Evolutionary conservation across 2,888 invertebrate species (phyloP).

Genomic region (Protodeltote pygarga): DNA sequence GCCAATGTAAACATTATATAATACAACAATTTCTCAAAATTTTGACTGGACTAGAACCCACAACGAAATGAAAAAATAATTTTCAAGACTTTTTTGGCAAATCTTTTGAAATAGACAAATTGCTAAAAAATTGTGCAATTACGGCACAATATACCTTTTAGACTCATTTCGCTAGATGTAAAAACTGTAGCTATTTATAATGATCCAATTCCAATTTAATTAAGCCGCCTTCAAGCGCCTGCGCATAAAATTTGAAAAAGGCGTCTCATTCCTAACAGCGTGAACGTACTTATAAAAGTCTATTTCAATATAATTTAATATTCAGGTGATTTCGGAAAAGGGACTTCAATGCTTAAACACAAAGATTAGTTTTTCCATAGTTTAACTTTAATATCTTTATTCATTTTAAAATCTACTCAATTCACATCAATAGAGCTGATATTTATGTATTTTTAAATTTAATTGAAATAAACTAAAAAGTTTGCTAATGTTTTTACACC

Average conservation of each 20-base stretch:
- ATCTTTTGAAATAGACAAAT: conserved; percentile 43
- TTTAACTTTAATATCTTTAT: no score
- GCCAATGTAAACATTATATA: conserved; percentile 71
- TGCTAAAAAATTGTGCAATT: conserved; percentile 33
- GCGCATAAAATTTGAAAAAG: conserved; percentile 48
- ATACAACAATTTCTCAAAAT: conserved; percentile 71
- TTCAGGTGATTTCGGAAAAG: no score
- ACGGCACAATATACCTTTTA: conserved; percentile 24
- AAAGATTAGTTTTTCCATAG: no score
- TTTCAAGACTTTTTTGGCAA: conserved; percentile 67
- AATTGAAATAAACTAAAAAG: conserved; percentile 6
- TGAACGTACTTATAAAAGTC: no score
- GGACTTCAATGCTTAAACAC: no score
- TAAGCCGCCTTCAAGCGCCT: conserved; percentile 49
- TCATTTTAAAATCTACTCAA: no score
- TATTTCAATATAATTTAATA: no score
- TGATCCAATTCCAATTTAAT: conserved; percentile 30
- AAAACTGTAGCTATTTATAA: conserved; percentile 37
- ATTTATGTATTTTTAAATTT: no score
- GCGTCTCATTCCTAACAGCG: conserved; percentile 44
- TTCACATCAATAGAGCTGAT: no score
- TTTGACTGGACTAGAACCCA: conserved; percentile 85
- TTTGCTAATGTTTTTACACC: conserved; percentile 53
- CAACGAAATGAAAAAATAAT: conserved; percentile 70
- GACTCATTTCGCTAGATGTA: conserved; percentile 40